Evolutionary conservation across 2,797 vertebrate genomes (phyloP).

Genomic region (Sitta carolinensis): DNA sequence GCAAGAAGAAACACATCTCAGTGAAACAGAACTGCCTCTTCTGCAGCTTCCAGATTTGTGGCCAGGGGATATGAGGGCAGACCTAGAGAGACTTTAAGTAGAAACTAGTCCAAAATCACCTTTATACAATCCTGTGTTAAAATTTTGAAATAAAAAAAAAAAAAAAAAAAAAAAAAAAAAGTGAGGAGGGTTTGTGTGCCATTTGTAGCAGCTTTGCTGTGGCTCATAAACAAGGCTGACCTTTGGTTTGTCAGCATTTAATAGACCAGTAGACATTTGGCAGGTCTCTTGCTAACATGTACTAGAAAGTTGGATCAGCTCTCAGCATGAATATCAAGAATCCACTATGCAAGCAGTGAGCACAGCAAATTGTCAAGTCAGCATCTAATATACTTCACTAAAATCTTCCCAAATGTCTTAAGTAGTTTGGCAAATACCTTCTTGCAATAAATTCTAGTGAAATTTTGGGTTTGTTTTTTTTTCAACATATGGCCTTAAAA

Average conservation of each 20-base stretch:
- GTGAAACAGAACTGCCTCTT: neutral
- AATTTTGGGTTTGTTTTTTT: neutral
- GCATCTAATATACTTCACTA: slow-evolving; percentile 47
- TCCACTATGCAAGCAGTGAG: slow-evolving; percentile 33
- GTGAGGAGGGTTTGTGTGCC: neutral
- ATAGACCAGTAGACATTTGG: slow-evolving; percentile 45
- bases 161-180: neutral
- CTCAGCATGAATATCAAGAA: slow-evolving; percentile 47
- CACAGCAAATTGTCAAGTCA: slow-evolving; percentile 61
- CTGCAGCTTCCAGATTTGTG: neutral
- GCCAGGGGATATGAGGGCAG: accelerated
- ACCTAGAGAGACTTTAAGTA: neutral
- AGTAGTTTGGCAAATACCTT: slow-evolving; percentile 70
- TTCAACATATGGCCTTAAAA: slow-evolving; percentile 64
- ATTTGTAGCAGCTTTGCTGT: neutral
- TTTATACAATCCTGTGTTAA: neutral
- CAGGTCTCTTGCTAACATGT: slow-evolving; percentile 31
- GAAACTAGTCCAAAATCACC: neutral
- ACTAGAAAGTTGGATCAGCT: slow-evolving; percentile 57
- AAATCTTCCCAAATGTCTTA: slow-evolving; percentile 64
- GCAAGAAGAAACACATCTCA: neutral
- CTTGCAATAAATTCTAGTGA: slow-evolving; percentile 70
- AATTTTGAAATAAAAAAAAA: neutral
- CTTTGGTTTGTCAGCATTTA: slow-evolving; percentile 50
- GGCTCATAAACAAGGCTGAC: neutral